A percentile compares a stretch with the other conserved stretches of the same genome.
These are phyloP conservation scores for Dryobates pubescens DNA, from an alignment of 2,797 vertebrate species.

Conservation along the genomic window DNA sequence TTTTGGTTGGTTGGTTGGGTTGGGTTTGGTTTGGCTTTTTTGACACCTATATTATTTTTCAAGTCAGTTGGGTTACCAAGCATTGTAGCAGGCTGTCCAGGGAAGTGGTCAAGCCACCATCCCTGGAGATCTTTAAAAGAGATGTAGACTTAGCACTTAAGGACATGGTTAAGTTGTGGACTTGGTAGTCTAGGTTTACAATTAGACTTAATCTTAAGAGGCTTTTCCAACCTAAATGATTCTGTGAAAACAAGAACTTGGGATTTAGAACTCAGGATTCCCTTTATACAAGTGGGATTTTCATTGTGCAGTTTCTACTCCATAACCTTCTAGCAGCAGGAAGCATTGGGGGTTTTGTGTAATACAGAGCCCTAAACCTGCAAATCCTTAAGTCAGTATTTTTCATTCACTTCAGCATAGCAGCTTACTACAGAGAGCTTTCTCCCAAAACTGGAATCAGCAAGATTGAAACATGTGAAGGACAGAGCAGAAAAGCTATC, in stretches of 20 bases:
- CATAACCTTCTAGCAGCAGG: neutral
- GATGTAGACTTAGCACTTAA: fast-evolving
- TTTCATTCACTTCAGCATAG: neutral
- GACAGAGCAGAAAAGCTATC: neutral
- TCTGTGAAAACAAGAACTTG: neutral
- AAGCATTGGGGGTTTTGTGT: neutral
- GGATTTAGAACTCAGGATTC: neutral
- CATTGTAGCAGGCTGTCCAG: neutral
- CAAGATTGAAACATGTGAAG: neutral
- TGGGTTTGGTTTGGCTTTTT: neutral
- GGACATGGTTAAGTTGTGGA: too few relatives aligned
- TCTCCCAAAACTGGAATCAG: neutral
- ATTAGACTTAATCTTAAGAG: neutral
- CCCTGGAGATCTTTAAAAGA: too few relatives aligned
- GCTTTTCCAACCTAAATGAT: neutral
- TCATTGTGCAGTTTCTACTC: neutral
- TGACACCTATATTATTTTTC: neutral
- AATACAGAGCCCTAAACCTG: neutral
- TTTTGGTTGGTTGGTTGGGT: too few relatives aligned
- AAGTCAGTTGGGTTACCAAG: neutral
- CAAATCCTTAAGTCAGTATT: neutral
- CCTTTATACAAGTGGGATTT: neutral
- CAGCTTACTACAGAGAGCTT: neutral
- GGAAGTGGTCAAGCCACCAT: neutral
- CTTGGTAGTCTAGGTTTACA: neutral